Evolutionary conservation across 1,140 invertebrate genomes (phyloP).

Genomic region (Trachymyrmex septentrionalis): DNA sequence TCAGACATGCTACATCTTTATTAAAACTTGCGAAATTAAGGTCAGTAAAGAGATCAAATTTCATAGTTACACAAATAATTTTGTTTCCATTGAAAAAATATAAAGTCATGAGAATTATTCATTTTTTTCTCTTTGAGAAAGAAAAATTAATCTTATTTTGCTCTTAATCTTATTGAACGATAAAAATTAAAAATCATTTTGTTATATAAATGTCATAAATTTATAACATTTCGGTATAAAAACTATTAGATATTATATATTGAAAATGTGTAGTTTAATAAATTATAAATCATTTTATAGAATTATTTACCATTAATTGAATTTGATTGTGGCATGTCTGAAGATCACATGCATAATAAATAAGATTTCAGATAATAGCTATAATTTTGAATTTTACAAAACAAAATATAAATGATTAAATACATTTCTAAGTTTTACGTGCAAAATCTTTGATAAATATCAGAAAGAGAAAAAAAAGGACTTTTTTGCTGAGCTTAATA

Average conservation of each 20-base stretch:
- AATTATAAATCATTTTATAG: background rate
- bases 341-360: background rate
- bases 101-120: background rate
- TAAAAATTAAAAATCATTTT: background rate
- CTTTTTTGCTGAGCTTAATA: slow-evolving; percentile 58
- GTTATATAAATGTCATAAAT: background rate
- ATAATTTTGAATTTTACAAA: slow-evolving; percentile 11
- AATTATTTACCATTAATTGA: background rate
- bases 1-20: slow-evolving; percentile 23
- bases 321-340: slow-evolving; percentile 22
- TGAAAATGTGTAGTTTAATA: background rate
- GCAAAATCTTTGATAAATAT: slow-evolving; percentile 4
- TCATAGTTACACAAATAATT: background rate
- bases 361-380: slow-evolving; percentile 3
- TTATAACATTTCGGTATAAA: background rate
- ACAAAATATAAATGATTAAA: background rate
- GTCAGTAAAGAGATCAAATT: background rate
- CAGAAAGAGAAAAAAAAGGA: background rate
- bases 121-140: background rate
- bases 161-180: background rate
- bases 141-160: background rate
- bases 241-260: background rate
- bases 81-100: background rate
- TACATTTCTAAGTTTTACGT: slow-evolving; percentile 19
- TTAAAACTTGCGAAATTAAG: background rate